These are phyloP conservation scores for Meloidogyne exigua DNA, from an alignment of 1,140 invertebrate species.

Conservation along the genomic window DNA sequence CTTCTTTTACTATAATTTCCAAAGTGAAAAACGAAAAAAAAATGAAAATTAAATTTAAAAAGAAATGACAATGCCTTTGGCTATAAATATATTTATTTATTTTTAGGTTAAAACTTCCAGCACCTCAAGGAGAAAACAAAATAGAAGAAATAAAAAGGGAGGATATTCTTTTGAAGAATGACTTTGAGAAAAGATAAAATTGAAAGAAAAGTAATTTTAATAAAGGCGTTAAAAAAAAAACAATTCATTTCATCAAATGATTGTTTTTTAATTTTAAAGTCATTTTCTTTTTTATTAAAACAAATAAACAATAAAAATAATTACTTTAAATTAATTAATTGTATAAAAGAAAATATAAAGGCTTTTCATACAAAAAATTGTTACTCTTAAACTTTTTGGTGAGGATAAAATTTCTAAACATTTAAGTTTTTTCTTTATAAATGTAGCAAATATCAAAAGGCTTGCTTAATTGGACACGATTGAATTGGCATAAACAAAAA, in stretches of 20 bases:
- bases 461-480: conserved; percentile 28
- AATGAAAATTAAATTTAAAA: background rate
- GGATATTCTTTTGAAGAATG: background rate
- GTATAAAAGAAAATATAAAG: background rate
- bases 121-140: background rate
- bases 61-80: background rate
- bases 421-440: too few relatives aligned
- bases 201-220: background rate
- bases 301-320: conserved; percentile 8
- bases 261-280: background rate
- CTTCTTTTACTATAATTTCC: background rate
- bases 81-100: background rate
- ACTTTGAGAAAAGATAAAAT: too few relatives aligned
- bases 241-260: conserved; percentile 1
- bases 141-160: background rate
- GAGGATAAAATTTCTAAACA: too few relatives aligned
- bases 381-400: too few relatives aligned
- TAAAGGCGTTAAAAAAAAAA: background rate
- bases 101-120: too few relatives aligned
- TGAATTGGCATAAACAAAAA: conserved; percentile 29
- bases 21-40: background rate
- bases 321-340: background rate
- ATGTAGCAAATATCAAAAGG: conserved; percentile 2
- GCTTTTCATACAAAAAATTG: too few relatives aligned
- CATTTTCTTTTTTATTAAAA: background rate